Conservation (phyloP, 1,140 invertebrate genomes). For the Kradibia gibbosae region DNA sequence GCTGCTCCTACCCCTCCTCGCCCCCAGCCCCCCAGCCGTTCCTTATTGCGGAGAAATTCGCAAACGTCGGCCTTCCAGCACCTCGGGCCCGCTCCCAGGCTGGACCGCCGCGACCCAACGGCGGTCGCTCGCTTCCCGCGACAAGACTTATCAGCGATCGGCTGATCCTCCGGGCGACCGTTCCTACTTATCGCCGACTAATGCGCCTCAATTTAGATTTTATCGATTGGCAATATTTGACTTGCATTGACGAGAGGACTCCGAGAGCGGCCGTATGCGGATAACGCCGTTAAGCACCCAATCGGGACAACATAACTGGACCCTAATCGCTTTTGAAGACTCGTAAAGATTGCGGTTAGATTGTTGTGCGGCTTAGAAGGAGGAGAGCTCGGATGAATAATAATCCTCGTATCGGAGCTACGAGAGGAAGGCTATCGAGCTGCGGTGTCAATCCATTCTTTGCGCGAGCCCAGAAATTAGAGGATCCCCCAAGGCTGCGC, state of each 20-base stretch:
- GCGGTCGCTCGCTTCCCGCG: too few species aligned
- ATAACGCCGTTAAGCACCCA: not conserved
- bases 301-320: not conserved
- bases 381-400: not conserved
- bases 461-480: too few species aligned
- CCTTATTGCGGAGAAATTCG: too few species aligned
- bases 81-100: too few species aligned
- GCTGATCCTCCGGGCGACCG: not conserved
- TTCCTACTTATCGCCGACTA: not conserved
- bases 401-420: not conserved
- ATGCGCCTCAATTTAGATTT: slow-evolving; percentile 6
- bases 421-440: not conserved
- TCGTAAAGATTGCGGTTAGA: not conserved
- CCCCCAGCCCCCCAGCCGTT: too few species aligned
- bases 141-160: not conserved
- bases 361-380: not conserved
- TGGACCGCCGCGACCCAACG: too few species aligned
- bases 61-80: too few species aligned
- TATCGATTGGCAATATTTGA: slow-evolving; percentile 17
- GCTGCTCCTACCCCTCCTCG: not conserved
- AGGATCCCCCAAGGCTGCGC: too few species aligned
- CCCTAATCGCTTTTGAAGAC: not conserved
- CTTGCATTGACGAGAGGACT: not conserved
- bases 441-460: too few species aligned
- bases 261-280: too few species aligned